These are phyloP conservation scores for Parasteatoda lunata DNA, from an alignment of 2,888 invertebrate species.

Conservation along the genomic window DNA sequence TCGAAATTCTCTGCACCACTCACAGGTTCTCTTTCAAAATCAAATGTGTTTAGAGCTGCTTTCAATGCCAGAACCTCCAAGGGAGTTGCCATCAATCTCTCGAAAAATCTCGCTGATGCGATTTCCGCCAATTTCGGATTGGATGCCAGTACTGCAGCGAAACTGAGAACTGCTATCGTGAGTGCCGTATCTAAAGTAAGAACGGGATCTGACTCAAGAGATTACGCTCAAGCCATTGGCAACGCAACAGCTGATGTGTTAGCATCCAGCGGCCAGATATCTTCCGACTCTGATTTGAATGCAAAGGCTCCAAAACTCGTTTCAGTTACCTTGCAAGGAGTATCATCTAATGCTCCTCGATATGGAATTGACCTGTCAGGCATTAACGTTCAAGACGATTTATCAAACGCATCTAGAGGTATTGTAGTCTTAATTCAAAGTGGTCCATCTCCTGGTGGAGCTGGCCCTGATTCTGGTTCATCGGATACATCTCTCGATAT, in stretches of 20 bases:
- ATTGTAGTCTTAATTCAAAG: not conserved
- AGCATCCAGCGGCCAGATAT: not conserved
- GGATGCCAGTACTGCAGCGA: not conserved
- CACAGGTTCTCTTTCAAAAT: not conserved
- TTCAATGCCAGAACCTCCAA: not conserved
- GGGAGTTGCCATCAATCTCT: not conserved
- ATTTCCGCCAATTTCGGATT: not conserved
- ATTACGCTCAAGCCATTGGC: not conserved
- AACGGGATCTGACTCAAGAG: not conserved
- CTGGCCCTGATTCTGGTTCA: not conserved
- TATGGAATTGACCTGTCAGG: not conserved
- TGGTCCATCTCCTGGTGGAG: not conserved
- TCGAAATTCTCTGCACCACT: not conserved
- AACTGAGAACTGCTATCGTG: not conserved
- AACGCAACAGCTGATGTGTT: not conserved
- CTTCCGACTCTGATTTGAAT: not conserved
- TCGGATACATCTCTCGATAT: too few species aligned
- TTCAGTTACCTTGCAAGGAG: not conserved
- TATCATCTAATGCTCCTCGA: not conserved
- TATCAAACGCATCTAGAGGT: not conserved
- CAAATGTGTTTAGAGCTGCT: not conserved
- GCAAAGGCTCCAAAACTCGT: not conserved
- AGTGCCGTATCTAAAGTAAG: not conserved
- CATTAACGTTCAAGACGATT: not conserved
- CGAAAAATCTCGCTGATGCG: not conserved